Evolutionary conservation across 2,113 vertebrate genomes (phyloP).

Genomic region (Gadus macrocephalus): DNA sequence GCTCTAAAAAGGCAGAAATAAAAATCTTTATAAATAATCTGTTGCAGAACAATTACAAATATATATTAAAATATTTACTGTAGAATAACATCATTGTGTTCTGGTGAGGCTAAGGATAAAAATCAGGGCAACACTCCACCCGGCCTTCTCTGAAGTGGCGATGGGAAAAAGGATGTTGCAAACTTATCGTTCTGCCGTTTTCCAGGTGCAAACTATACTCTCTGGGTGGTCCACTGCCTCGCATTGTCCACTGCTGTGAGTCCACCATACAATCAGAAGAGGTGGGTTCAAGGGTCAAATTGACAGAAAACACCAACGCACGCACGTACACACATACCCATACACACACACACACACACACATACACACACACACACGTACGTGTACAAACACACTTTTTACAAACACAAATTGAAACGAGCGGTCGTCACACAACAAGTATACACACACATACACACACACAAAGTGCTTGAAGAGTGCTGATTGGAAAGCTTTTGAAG

Average conservation of each 20-base stretch:
- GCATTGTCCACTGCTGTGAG: slow-evolving; percentile 14
- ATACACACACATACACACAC: slow-evolving; percentile 42
- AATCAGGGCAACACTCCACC: slow-evolving; percentile 9
- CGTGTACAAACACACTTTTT: slow-evolving; percentile 10
- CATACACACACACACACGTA: slow-evolving; percentile 4
- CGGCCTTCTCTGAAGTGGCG: slow-evolving; percentile 1
- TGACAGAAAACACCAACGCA: slow-evolving; percentile 23
- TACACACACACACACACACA: neutral
- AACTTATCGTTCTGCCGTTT: slow-evolving; percentile 7
- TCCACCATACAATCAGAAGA: slow-evolving; percentile 22
- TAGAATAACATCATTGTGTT: slow-evolving; percentile 35
- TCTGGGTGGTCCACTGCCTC: slow-evolving; percentile 20
- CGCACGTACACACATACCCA: neutral
- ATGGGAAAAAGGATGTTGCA: slow-evolving; percentile 15
- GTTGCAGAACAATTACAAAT: slow-evolving; percentile 56
- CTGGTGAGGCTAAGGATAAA: slow-evolving; percentile 27
- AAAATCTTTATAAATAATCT: slow-evolving; percentile 71
- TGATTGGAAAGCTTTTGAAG: slow-evolving; percentile 48
- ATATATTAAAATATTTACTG: slow-evolving; percentile 40
- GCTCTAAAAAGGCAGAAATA: slow-evolving; percentile 51
- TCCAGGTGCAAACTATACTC: slow-evolving; percentile 44
- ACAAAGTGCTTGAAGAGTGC: slow-evolving; percentile 67
- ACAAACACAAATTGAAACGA: slow-evolving; percentile 5
- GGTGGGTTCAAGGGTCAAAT: slow-evolving; percentile 23
- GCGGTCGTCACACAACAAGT: slow-evolving; percentile 14